These are phyloP conservation scores for Allophyes oxyacanthae DNA, from an alignment of 2,888 invertebrate genomes.

Conservation along the genomic window DNA sequence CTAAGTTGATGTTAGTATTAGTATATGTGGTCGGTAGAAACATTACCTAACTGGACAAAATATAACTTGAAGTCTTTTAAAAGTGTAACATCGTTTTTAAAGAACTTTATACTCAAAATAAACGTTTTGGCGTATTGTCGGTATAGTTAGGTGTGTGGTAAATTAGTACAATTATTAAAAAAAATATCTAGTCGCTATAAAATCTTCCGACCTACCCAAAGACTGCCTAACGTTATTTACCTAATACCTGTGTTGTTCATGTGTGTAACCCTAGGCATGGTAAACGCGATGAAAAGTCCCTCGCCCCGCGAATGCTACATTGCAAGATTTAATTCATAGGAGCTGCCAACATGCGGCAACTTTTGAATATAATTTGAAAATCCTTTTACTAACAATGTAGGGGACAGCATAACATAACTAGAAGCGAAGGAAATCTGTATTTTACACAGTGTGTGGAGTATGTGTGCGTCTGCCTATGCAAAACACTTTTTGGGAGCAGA, in stretches of 20 bases:
- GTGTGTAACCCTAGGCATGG: constrained; percentile 78
- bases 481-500: no score
- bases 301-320: constrained; percentile 77
- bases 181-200: constrained; percentile 81
- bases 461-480: no score
- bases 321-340: constrained; percentile 75
- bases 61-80: constrained; percentile 48
- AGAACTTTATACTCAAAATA: constrained; percentile 41
- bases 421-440: no score
- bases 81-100: constrained; percentile 27
- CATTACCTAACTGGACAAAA: constrained; percentile 60
- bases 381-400: no score
- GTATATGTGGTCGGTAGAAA: constrained; percentile 85
- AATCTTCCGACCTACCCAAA: constrained; percentile 90
- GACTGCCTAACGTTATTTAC: constrained; percentile 87
- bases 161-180: constrained; percentile 72
- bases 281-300: constrained; percentile 70
- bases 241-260: constrained; percentile 75
- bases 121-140: constrained; percentile 69
- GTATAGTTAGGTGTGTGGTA: constrained; percentile 74
- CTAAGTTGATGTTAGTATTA: constrained; percentile 84
- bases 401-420: no score
- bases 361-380: no score
- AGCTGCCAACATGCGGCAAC: background rate
- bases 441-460: no score